Conservation (phyloP, 2,888 invertebrate genomes). For the Platycnemis pennipes region DNA sequence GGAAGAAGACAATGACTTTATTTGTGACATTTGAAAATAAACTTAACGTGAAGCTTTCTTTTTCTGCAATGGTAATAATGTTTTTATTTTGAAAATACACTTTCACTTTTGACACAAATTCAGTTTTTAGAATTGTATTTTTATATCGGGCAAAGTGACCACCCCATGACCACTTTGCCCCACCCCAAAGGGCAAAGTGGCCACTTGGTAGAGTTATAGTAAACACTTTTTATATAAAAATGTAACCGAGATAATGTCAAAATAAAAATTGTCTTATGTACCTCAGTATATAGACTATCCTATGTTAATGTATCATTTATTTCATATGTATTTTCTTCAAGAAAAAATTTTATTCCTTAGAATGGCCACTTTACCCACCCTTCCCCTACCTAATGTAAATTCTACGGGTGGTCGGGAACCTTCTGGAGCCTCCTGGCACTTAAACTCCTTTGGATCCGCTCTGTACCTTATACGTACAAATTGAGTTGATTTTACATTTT, state of each 20-base stretch:
- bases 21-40: not conserved
- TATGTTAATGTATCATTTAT: not conserved
- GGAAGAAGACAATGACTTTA: not conserved
- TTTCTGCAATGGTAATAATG: not conserved
- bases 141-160: not conserved
- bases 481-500: no score
- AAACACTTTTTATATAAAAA: not conserved
- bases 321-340: not conserved
- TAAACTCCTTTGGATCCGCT: no score
- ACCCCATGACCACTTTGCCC: not conserved
- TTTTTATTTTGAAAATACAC: conserved; percentile 16
- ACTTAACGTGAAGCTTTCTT: not conserved
- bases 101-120: not conserved
- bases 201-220: not conserved
- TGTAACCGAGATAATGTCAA: not conserved
- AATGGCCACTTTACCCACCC: not conserved
- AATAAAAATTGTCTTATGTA: not conserved
- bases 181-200: not conserved
- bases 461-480: no score
- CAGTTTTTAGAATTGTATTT: not conserved
- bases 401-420: no score
- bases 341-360: not conserved
- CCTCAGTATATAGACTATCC: not conserved
- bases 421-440: no score
- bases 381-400: not conserved